Evolutionary conservation across 2,888 invertebrate species (phyloP).

Genomic region (Halictus quadricinctus): DNA sequence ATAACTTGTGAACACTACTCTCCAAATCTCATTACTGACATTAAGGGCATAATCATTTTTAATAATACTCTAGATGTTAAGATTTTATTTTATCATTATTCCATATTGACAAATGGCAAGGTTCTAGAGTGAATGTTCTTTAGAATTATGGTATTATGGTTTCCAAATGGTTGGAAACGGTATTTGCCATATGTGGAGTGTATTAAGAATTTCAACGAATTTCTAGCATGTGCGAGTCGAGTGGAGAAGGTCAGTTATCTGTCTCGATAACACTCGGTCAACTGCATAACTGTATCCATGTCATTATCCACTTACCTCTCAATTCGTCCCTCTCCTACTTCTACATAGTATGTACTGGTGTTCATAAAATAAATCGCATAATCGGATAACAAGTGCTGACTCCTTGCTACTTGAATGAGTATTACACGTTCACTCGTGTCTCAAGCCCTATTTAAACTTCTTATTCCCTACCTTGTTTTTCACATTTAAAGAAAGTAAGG

Average conservation of each 20-base stretch:
- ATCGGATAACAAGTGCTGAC: constrained; percentile 69
- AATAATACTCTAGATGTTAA: too few relatives aligned
- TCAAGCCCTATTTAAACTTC: constrained; percentile 18
- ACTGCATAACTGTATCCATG: constrained; percentile 54
- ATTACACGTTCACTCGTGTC: constrained; percentile 65
- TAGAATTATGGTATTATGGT: too few relatives aligned
- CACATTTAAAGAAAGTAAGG: neutral
- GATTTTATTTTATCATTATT: too few relatives aligned
- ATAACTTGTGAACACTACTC: too few relatives aligned
- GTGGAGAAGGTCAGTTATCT: constrained; percentile 49
- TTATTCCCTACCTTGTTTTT: neutral
- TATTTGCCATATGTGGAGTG: neutral
- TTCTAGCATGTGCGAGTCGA: neutral
- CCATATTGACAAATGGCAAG: too few relatives aligned
- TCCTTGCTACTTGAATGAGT: constrained; percentile 45
- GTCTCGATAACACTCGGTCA: constrained; percentile 42
- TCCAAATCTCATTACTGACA: too few relatives aligned
- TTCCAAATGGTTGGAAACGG: neutral
- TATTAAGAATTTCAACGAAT: neutral
- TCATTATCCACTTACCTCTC: constrained; percentile 64
- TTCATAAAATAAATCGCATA: constrained; percentile 74
- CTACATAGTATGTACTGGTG: constrained; percentile 32
- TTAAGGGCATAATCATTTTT: too few relatives aligned
- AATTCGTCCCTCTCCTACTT: constrained; percentile 44
- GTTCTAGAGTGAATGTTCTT: too few relatives aligned